These are phyloP conservation scores for Petrocephalus microphthalmus DNA, from an alignment of 2,113 vertebrate species.

Conservation along the genomic window DNA sequence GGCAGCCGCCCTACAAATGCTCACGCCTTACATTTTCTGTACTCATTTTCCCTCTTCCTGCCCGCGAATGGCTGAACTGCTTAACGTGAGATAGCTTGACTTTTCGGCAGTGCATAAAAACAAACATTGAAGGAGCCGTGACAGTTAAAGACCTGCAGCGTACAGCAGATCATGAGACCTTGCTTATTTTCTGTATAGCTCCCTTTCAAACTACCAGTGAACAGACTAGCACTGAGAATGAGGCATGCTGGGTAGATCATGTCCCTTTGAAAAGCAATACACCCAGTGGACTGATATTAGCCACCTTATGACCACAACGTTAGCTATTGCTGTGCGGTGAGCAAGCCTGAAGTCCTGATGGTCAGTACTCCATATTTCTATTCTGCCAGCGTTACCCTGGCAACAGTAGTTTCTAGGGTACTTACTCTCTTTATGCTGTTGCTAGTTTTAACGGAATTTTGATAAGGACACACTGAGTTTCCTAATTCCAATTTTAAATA, in stretches of 20 bases:
- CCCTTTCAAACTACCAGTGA: not conserved
- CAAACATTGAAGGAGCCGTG: not conserved
- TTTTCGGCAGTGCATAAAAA: not conserved
- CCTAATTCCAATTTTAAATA: not conserved
- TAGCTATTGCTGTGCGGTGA: not conserved
- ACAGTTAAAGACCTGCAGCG: not conserved
- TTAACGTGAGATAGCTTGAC: not conserved
- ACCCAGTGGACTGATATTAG: not conserved
- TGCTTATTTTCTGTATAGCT: not conserved
- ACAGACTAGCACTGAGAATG: not conserved
- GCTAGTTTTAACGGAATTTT: constrained; percentile 2
- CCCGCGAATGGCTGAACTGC: not conserved
- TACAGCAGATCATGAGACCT: not conserved
- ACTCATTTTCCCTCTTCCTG: not conserved
- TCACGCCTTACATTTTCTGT: not conserved
- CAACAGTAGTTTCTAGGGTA: constrained; percentile 14
- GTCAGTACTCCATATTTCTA: constrained; percentile 8
- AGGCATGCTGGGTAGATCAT: not conserved
- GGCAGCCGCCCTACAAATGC: not conserved
- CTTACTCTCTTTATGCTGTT: constrained; percentile 16
- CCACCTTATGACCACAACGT: not conserved
- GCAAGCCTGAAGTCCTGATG: not conserved
- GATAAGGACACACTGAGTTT: not conserved
- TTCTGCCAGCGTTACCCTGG: constrained; percentile 8
- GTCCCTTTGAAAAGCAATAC: not conserved